Conservation (phyloP, 2,888 invertebrate species). For the Papilio elwesi region DNA sequence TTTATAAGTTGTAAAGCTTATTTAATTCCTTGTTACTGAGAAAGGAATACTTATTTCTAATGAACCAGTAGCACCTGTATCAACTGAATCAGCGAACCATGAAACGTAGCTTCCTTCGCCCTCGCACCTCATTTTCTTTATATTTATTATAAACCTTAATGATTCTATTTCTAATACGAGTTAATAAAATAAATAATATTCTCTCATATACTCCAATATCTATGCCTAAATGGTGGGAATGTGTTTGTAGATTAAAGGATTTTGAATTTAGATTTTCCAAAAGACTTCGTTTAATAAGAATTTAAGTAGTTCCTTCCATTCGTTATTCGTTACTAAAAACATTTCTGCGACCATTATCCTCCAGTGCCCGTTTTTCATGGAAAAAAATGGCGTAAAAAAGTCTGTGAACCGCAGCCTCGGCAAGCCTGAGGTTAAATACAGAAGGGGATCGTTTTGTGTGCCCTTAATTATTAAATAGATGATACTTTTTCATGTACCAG, state of each 20-base stretch:
- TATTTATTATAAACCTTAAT: too few species aligned
- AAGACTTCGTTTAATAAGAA: slow-evolving; percentile 4
- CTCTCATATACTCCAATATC: too few species aligned
- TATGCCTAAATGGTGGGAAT: too few species aligned
- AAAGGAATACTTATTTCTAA: too few species aligned
- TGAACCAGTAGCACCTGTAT: too few species aligned
- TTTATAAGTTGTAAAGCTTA: too few species aligned
- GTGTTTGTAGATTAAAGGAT: background rate
- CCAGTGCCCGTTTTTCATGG: slow-evolving; percentile 13
- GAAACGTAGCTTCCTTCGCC: too few species aligned
- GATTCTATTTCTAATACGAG: too few species aligned
- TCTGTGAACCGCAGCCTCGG: slow-evolving; percentile 35
- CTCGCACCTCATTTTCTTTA: too few species aligned
- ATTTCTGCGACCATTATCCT: slow-evolving; percentile 29
- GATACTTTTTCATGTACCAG: slow-evolving; percentile 36
- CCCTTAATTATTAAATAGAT: slow-evolving; percentile 57
- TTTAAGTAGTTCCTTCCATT: slow-evolving; percentile 27
- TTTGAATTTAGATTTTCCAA: background rate
- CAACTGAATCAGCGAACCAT: too few species aligned
- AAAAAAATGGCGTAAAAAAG: slow-evolving; percentile 32
- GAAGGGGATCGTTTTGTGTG: slow-evolving; percentile 48
- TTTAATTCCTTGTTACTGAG: too few species aligned
- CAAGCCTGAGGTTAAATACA: slow-evolving; percentile 49
- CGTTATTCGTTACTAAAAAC: slow-evolving; percentile 28
- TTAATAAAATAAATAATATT: too few species aligned